Percentiles rank a stretch among this genome's conserved stretches.
Conservation (phyloP, 2,888 invertebrate species). For the Colostygia pectinataria region DNA sequence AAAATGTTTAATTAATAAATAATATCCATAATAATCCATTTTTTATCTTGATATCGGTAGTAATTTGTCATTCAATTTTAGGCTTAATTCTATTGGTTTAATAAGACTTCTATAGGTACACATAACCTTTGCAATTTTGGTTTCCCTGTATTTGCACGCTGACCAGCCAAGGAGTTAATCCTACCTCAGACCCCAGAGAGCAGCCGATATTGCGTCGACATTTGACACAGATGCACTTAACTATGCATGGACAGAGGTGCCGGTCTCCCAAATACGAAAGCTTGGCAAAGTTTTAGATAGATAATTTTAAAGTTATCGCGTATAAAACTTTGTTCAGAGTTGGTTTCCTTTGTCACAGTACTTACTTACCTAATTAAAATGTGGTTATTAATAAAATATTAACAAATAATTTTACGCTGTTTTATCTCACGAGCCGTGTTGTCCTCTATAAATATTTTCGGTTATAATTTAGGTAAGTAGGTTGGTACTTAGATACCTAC, state of each 20-base stretch:
- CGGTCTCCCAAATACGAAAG: slow-evolving; percentile 59
- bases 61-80: no score
- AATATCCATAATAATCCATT: no score
- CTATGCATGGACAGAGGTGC: slow-evolving; percentile 77
- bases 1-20: no score
- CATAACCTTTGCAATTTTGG: slow-evolving; percentile 3
- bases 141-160: slow-evolving; percentile 23
- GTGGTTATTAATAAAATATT: background rate
- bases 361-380: no score
- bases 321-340: slow-evolving; percentile 11
- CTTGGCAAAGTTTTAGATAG: slow-evolving; percentile 60
- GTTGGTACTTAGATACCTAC: no score
- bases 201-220: slow-evolving; percentile 71
- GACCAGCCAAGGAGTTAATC: slow-evolving; percentile 63
- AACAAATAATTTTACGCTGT: no score
- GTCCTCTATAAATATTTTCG: no score
- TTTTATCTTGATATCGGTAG: no score
- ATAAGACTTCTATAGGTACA: no score
- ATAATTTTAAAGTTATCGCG: slow-evolving; percentile 57
- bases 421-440: no score
- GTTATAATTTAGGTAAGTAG: no score
- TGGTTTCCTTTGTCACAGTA: slow-evolving; percentile 12
- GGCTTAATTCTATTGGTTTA: no score
- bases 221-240: slow-evolving; percentile 75
- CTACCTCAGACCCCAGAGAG: slow-evolving; percentile 54